Percentiles rank a stretch among this genome's conserved stretches.
These are phyloP conservation scores for Anguilla pacifica DNA, from an alignment of 2,797 vertebrate species.

Conservation along the genomic window DNA sequence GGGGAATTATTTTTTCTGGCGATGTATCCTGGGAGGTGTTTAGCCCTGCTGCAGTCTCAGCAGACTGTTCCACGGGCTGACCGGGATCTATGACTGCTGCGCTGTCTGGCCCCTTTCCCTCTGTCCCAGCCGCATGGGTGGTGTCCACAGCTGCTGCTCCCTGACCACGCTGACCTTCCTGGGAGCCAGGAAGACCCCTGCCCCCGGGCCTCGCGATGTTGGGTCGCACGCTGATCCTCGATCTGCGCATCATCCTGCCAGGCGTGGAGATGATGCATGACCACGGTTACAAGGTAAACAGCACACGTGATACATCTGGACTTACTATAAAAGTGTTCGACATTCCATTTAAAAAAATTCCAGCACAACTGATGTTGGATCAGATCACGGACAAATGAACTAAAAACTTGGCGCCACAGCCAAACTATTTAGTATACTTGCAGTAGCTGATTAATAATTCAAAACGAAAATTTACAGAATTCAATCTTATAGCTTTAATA, in stretches of 20 bases:
- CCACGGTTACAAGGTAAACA: not conserved
- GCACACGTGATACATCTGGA: not conserved
- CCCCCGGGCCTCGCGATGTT: constrained; percentile 73
- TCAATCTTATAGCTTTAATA: not conserved
- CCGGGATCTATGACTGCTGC: constrained; percentile 13
- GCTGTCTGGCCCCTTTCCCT: constrained; percentile 19
- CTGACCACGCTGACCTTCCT: constrained; percentile 48
- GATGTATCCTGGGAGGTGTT: constrained; percentile 9
- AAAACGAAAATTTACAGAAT: not conserved
- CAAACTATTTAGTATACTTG: not conserved
- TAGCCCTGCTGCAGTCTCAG: constrained; percentile 27
- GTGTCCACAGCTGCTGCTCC: constrained; percentile 21
- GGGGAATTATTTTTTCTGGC: constrained; percentile 20
- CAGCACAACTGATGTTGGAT: not conserved
- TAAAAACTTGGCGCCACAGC: not conserved
- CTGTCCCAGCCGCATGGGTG: constrained; percentile 28
- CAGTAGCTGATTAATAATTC: not conserved
- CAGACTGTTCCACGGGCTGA: constrained; percentile 17
- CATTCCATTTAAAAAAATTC: not conserved
- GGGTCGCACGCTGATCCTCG: constrained; percentile 85
- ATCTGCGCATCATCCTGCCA: constrained; percentile 82
- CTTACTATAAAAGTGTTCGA: not conserved
- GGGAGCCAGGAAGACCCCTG: constrained; percentile 53
- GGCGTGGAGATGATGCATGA: not conserved
- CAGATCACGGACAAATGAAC: not conserved